Evolutionary conservation across 2,888 invertebrate species (phyloP).

Genomic region (Galeruca laticollis): DNA sequence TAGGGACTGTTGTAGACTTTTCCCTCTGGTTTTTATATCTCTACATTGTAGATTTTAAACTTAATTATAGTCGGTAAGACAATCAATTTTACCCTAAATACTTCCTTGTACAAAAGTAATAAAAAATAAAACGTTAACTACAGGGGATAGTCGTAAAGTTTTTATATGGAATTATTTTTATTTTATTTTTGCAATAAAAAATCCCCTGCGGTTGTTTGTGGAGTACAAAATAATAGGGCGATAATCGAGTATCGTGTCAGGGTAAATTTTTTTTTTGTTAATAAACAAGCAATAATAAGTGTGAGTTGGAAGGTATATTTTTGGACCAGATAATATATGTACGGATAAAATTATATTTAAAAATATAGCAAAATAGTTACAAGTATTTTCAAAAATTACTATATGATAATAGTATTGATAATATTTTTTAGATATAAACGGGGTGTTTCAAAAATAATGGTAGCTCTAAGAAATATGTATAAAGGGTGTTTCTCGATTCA

Average conservation of each 20-base stretch:
- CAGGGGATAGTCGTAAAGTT: background rate
- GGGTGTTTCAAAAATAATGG: conserved; percentile 14
- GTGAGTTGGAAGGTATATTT: conserved; percentile 29
- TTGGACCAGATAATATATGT: conserved; percentile 30
- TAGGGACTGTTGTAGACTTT: background rate
- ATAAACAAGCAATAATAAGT: conserved; percentile 29
- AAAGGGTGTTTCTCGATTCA: no score
- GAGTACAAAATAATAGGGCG: conserved; percentile 27
- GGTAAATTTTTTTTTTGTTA: conserved; percentile 16
- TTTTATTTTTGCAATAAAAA: background rate
- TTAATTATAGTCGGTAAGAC: conserved; percentile 5
- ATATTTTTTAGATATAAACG: conserved; percentile 10
- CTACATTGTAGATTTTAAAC: background rate
- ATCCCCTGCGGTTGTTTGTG: conserved; percentile 19
- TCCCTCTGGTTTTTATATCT: background rate
- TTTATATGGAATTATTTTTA: background rate
- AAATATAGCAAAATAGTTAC: conserved; percentile 5
- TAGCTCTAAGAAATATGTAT: conserved; percentile 20
- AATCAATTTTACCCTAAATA: conserved; percentile 12
- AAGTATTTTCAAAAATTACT: conserved; percentile 27
- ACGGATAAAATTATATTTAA: conserved; percentile 11
- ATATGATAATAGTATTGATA: conserved; percentile 12
- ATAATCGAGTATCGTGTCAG: conserved; percentile 13
- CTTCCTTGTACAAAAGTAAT: conserved; percentile 8
- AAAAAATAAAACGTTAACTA: background rate